These are phyloP conservation scores for Bubo scandiacus DNA, from an alignment of 2,113 vertebrate species.

Conservation along the genomic window DNA sequence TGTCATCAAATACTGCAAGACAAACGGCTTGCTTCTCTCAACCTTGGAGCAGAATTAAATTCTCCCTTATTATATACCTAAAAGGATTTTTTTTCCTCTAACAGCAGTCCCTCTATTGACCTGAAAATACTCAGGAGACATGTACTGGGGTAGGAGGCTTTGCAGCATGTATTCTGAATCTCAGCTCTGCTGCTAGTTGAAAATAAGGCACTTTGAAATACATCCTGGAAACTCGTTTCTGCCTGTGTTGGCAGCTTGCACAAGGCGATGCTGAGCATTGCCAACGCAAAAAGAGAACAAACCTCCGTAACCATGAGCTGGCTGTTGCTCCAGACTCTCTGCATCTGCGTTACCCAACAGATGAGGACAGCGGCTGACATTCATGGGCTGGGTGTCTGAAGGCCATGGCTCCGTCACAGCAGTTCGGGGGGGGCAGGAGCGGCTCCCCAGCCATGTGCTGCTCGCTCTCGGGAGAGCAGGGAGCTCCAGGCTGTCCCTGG, in stretches of 20 bases:
- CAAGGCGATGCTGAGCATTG: rapidly evolving
- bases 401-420: rapidly evolving
- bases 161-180: not conserved
- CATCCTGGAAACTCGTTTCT: not conserved
- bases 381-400: rapidly evolving
- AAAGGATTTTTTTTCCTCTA: not conserved
- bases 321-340: not conserved
- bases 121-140: not conserved
- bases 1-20: not conserved
- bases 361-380: rapidly evolving
- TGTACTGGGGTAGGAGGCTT: not conserved
- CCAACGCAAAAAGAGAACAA: not conserved
- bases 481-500: not conserved
- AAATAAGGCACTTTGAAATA: not conserved
- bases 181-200: not conserved
- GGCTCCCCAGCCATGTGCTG: not conserved
- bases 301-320: rapidly evolving
- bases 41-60: conserved; percentile 19
- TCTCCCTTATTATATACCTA: not conserved
- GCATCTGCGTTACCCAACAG: rapidly evolving
- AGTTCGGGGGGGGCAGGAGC: rapidly evolving
- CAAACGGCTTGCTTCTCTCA: not conserved
- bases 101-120: not conserved
- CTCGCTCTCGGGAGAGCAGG: not conserved
- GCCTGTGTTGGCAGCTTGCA: not conserved